Conservation (phyloP, 1,140 invertebrate genomes). For the Ceratina calcarata region DNA sequence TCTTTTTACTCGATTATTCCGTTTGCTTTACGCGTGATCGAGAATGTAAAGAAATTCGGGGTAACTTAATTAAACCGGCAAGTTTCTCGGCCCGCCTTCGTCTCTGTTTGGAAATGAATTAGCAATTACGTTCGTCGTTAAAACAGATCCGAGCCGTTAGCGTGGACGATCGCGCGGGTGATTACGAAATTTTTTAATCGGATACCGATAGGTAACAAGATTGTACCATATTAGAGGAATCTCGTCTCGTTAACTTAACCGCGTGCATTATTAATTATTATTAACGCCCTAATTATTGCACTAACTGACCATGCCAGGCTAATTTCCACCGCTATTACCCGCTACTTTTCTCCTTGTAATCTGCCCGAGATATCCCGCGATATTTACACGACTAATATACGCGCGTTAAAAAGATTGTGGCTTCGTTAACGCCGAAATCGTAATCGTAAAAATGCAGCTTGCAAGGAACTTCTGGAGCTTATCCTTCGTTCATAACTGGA, state of each 20-base stretch:
- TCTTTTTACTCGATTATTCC: not conserved
- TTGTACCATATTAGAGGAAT: slow-evolving; percentile 19
- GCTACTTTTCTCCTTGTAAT: slow-evolving; percentile 29
- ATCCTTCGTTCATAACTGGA: too few relatives aligned
- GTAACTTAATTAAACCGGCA: slow-evolving; percentile 31
- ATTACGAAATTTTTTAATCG: slow-evolving; percentile 47
- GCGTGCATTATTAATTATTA: slow-evolving; percentile 63
- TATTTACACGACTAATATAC: slow-evolving; percentile 26
- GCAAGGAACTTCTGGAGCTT: too few relatives aligned
- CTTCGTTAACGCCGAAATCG: not conserved
- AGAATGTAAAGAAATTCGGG: not conserved
- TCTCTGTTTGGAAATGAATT: slow-evolving; percentile 28
- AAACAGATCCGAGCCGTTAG: slow-evolving; percentile 33
- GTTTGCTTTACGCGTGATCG: not conserved
- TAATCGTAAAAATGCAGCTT: not conserved
- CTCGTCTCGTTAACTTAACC: slow-evolving; percentile 31
- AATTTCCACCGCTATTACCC: slow-evolving; percentile 55
- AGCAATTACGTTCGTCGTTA: slow-evolving; percentile 32
- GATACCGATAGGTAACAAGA: slow-evolving; percentile 34
- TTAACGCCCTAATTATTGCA: slow-evolving; percentile 60
- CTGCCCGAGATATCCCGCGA: not conserved
- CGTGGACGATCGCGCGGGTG: too few relatives aligned
- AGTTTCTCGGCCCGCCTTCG: too few relatives aligned
- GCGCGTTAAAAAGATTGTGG: slow-evolving; percentile 16
- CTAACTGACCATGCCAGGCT: slow-evolving; percentile 46